phyloP scores from a whole-genome alignment of 2,113 vertebrate genomes.

The Hydropotes inermis region DNA sequence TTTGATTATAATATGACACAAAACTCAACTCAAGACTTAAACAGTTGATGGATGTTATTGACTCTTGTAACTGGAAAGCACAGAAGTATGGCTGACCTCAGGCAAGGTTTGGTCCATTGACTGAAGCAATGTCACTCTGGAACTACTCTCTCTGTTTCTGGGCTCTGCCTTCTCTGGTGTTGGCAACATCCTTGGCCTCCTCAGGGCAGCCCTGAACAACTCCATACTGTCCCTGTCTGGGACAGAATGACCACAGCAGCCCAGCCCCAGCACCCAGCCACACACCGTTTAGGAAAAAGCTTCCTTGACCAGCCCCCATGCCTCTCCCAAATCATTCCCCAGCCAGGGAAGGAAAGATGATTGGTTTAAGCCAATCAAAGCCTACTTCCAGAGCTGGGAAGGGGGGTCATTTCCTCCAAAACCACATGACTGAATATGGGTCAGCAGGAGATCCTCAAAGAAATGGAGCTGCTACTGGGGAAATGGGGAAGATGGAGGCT shows the following conservation, averaged over 20 bases:
- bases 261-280: not conserved
- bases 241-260: not conserved
- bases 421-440: not conserved
- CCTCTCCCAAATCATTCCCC: not conserved
- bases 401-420: not conserved
- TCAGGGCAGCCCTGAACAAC: not conserved
- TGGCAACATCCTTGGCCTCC: not conserved
- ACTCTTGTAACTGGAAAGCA: conserved; percentile 32
- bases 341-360: not conserved
- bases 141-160: not conserved
- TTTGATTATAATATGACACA: conserved; percentile 36
- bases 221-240: not conserved
- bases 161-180: not conserved
- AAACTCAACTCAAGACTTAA: conserved; percentile 45
- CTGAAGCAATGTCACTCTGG: not conserved
- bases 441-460: not conserved
- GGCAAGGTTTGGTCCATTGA: not conserved
- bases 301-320: not conserved
- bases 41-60: conserved; percentile 11
- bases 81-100: not conserved
- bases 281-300: not conserved
- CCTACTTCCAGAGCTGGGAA: not conserved
- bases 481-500: not conserved
- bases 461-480: not conserved
- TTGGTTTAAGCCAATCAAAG: not conserved